Evolutionary conservation across 2,113 vertebrate genomes (phyloP), one percentile per base, ranked within the genome.

Genomic region (Marmota flaviventris): DNA sequence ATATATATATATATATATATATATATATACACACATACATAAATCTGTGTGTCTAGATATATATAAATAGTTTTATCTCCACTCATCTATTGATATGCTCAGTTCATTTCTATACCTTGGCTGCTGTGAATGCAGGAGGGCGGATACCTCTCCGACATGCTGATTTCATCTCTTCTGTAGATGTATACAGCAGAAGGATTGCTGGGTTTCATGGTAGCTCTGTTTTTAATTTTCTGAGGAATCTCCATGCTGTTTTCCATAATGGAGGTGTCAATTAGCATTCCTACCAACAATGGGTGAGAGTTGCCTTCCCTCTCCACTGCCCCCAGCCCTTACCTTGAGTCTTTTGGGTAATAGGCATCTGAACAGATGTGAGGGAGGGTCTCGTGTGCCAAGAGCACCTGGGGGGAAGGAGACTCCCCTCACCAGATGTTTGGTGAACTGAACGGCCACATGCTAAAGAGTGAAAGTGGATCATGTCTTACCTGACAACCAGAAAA

Each of bases 401-500:
- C 20, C 18, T 4, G 29, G 4, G 16, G 8, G 27, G 22, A 34
- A 25, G 29, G 37, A 75, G 61, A 42, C 11, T 9, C 22, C 39
- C 29, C 34, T 34, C 17, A 24, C 11, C 5, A 8, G 12, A 2
- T 58, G 37, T n/a, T 32, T 34, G 51, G n/a, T 9, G 24, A 61
- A 34, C 48, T 45, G 6, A 13, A 34, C 3, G 32, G 8, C 25
- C 5, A 34, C 70, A 58, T 32, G n/a, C 17, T 4, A 45, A 42
- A 16, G 39, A 58, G 24, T 76, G 20, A 25, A 42, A 22, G 3
- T 17, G 12, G 53, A 29, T 14, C 6, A 14, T 25, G 37, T 42
- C 25, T 13, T 9, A 0, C 5, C 2, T 17, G 27, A 10, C 1
- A 45, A 12, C 56, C n/a, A 12, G 56, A 48, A 16, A 34, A 37